Conservation (phyloP, 1,140 invertebrate species). For the Anagrus nilaparvatae region DNA sequence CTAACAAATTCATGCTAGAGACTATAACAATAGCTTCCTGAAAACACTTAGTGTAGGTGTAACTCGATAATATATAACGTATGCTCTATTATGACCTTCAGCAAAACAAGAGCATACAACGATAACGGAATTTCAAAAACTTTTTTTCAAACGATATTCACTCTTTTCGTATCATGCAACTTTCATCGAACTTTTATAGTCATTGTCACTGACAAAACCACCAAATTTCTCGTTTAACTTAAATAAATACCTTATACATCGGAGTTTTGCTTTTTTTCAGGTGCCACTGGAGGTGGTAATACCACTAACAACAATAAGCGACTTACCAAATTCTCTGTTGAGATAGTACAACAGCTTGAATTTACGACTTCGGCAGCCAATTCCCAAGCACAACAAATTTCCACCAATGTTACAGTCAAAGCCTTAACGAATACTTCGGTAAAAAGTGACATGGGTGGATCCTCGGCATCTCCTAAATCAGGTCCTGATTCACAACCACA, state of each 20-base stretch:
- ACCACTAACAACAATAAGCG: slow-evolving; percentile 47
- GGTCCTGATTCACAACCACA: slow-evolving; percentile 4
- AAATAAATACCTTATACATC: slow-evolving; percentile 8
- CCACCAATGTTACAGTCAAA: slow-evolving; percentile 87
- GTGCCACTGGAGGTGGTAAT: slow-evolving; percentile 18
- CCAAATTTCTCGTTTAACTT: neutral
- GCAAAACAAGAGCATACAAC: too few species aligned
- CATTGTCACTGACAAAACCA: slow-evolving; percentile 6
- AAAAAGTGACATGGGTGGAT: slow-evolving; percentile 54
- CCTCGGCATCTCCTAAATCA: slow-evolving; percentile 42
- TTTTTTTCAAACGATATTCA: slow-evolving; percentile 3
- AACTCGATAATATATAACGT: too few species aligned
- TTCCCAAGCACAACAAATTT: slow-evolving; percentile 79
- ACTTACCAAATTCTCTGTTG: slow-evolving; percentile 75
- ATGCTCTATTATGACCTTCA: too few species aligned
- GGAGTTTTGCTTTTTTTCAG: too few species aligned
- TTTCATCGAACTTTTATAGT: neutral
- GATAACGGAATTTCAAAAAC: neutral
- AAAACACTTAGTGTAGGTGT: too few species aligned
- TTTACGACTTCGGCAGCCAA: slow-evolving; percentile 74
- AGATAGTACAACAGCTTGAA: slow-evolving; percentile 81
- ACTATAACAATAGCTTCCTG: too few species aligned
- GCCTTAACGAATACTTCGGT: slow-evolving; percentile 73
- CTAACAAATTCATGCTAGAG: too few species aligned
- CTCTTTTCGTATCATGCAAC: neutral